phyloP scores from a whole-genome alignment of 2,113 vertebrate genomes.

The Prietella phreatophila region DNA sequence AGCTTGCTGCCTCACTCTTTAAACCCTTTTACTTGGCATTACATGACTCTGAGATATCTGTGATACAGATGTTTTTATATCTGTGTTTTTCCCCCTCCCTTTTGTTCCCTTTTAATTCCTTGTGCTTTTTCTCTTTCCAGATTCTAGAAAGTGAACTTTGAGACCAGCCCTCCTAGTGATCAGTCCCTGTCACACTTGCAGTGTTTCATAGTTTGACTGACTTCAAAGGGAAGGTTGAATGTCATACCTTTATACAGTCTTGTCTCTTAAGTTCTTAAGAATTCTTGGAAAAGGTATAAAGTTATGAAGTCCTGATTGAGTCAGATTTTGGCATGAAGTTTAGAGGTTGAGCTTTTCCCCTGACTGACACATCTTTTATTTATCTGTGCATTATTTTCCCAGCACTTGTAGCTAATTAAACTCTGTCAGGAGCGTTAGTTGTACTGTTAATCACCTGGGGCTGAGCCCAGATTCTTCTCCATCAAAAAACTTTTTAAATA shows the following conservation, averaged over 20 bases:
- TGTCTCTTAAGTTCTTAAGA: background rate
- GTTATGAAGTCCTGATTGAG: background rate
- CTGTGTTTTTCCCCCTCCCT: slow-evolving; percentile 3
- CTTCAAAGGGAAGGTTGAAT: background rate
- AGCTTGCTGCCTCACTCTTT: slow-evolving; percentile 21
- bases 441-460: too few species aligned
- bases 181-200: background rate
- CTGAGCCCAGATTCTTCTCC: too few species aligned
- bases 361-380: background rate
- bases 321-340: background rate
- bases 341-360: background rate
- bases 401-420: background rate
- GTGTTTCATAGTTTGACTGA: background rate
- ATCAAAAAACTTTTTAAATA: too few species aligned
- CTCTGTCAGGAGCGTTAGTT: background rate
- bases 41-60: slow-evolving; percentile 26
- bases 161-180: background rate
- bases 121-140: slow-evolving; percentile 20
- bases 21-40: slow-evolving; percentile 23
- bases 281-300: background rate
- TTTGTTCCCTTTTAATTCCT: background rate
- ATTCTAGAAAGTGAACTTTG: background rate
- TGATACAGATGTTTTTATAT: slow-evolving; percentile 42
- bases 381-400: background rate
- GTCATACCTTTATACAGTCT: background rate